A percentile compares a stretch with the other conserved stretches of the same genome.
These are phyloP conservation scores for Glaucidium brasilianum DNA, from an alignment of 2,113 vertebrate species.

Conservation along the genomic window DNA sequence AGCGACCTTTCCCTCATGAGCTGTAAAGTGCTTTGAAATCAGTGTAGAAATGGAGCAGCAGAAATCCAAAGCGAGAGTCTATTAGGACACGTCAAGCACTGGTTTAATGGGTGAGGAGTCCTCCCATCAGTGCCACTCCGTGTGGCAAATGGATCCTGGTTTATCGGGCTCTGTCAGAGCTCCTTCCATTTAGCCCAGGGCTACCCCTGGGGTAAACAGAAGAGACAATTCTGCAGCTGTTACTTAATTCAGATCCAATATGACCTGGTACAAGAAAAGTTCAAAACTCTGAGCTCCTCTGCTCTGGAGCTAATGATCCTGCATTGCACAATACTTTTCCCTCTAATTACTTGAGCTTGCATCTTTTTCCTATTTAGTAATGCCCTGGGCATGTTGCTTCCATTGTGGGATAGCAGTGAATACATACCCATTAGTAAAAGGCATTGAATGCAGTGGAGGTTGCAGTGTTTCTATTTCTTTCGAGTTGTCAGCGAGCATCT, in stretches of 20 bases:
- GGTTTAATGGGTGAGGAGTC: not conserved
- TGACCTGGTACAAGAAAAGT: not conserved
- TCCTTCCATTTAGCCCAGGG: not conserved
- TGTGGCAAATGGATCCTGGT: not conserved
- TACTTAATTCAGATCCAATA: not conserved
- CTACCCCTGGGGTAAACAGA: not conserved
- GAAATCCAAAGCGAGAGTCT: not conserved
- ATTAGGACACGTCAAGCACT: no score
- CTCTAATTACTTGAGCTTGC: not conserved
- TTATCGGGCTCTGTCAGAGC: not conserved
- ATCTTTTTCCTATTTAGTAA: not conserved
- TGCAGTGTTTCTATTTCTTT: not conserved
- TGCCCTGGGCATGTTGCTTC: not conserved
- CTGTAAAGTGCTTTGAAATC: not conserved
- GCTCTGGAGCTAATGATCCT: not conserved
- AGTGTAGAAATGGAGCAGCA: not conserved
- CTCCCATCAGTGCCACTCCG: not conserved
- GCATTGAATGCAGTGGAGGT: not conserved
- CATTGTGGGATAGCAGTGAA: not conserved
- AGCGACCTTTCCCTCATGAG: not conserved
- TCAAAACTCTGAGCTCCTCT: not conserved
- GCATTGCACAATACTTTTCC: not conserved
- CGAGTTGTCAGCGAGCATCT: not conserved
- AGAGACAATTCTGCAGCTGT: not conserved
- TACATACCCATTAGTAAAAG: not conserved